A percentile compares a stretch with the other conserved stretches of the same genome.
Conservation (phyloP, 2,797 vertebrate species). For the Heliangelus exortis region DNA sequence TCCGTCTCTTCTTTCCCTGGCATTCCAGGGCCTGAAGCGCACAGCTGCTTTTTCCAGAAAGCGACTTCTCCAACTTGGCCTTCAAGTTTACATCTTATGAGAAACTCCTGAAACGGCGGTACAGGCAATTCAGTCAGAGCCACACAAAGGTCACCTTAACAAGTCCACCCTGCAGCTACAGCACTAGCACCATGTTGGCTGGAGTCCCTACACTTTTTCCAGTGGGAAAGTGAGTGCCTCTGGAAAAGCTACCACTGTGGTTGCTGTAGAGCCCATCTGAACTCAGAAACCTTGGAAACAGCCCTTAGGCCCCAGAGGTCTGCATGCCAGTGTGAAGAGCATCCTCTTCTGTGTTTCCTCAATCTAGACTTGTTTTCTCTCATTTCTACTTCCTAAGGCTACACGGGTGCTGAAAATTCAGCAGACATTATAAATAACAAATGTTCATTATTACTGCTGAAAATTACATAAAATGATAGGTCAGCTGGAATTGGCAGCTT, state of each 20-base stretch:
- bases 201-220: not conserved
- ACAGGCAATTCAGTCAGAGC: not conserved
- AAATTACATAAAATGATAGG: not conserved
- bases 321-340: not conserved
- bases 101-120: not conserved
- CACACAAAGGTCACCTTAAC: not conserved
- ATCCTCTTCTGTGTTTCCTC: not conserved
- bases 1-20: constrained; percentile 48
- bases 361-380: not conserved
- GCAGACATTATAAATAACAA: constrained; percentile 1
- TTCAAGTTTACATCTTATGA: not conserved
- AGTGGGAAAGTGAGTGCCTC: not conserved
- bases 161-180: not conserved
- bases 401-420: not conserved
- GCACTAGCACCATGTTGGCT: not conserved
- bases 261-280: not conserved
- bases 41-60: constrained; percentile 53
- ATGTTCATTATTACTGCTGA: not conserved
- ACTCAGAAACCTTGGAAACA: not conserved
- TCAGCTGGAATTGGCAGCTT: not conserved
- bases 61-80: not conserved
- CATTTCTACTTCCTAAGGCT: not conserved
- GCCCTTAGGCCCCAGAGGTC: not conserved
- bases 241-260: accelerated
- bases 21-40: constrained; percentile 16